Base-by-base conservation (phyloP, 2,888 invertebrate genomes). In the Limenitis camilla region DNA sequence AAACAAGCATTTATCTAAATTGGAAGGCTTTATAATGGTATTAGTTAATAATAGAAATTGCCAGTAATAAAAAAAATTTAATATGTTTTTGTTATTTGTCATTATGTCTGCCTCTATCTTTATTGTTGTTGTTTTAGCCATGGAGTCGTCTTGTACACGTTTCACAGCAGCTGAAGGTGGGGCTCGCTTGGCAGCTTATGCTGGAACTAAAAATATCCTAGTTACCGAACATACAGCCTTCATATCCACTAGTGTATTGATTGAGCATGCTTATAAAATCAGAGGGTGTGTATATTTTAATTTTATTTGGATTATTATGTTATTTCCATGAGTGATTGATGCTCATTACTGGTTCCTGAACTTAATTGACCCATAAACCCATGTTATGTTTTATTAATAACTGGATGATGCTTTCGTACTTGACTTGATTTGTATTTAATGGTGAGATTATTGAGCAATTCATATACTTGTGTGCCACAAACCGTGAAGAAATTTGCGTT, bases 201-300 rank as follows among this genome's bases (percentile, higher is more conserved):
- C 82, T 0, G 62, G 75, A 0, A 60, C 64, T 0, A 71, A 64
- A 53, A 87, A 87, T 59, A 74, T 78, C 0, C 66, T 87, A 0
- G 79, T 77, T 0, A 80, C 81, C 1, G 85, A 86, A 56, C 78
- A 84, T 39, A 94, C 96, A 4, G 92, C 94, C 7, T 98, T 98
- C 75, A 92, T 98, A 56, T 92, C 95, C 0, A 91, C 96, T 0
- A 93, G 97, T 77, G 83, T 98, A 35, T 89, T 98, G 40, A 95
- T 96, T 72, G 96, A 96, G 73, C 88, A 92, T 62, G 92, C 94
- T 1, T 89, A 91, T 67, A 89, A 90, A 63, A 90, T 94, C 58
- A 83, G 94, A 40, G 89, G 89, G 87, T 90, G 31, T 58, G 70
- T 27, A 32, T 8, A 31, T 7, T 7, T 44, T 5, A n/a, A 10